Conservation (phyloP, 2,888 invertebrate species). For the Phragmatobia fuliginosa region DNA sequence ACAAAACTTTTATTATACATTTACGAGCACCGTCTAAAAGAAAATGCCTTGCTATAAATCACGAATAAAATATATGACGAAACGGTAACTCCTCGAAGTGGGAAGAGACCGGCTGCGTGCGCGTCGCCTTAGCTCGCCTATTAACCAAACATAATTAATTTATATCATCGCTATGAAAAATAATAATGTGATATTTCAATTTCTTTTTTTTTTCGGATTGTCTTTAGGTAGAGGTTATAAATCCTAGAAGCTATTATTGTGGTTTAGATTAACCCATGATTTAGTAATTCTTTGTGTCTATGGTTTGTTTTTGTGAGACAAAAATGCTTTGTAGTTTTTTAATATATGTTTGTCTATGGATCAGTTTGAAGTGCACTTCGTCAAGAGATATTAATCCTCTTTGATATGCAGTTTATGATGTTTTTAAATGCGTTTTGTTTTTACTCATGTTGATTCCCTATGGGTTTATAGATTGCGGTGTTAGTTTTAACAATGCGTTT, state of each 20-base stretch:
- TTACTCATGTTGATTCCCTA: constrained; percentile 15
- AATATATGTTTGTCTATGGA: constrained; percentile 39
- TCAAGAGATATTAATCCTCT: constrained; percentile 24
- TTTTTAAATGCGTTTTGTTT: constrained; percentile 18
- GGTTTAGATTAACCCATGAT: constrained; percentile 63
- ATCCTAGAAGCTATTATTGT: constrained; percentile 65
- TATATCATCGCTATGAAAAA: constrained; percentile 63
- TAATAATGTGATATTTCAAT: constrained; percentile 67
- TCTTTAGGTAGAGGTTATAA: constrained; percentile 43
- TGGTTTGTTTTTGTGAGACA: constrained; percentile 63
- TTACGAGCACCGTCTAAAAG: constrained; percentile 24
- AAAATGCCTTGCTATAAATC: constrained; percentile 35
- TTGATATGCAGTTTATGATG: constrained; percentile 20
- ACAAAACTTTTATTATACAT: constrained; percentile 22
- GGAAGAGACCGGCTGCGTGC: constrained; percentile 46
- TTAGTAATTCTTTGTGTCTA: constrained; percentile 54
- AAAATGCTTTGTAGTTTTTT: constrained; percentile 56
- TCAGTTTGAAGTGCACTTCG: constrained; percentile 37
- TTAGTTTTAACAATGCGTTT: not conserved
- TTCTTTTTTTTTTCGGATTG: constrained; percentile 48
- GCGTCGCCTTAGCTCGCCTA: constrained; percentile 53
- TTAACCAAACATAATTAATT: constrained; percentile 83
- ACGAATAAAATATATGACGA: constrained; percentile 45
- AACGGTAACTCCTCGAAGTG: constrained; percentile 42
- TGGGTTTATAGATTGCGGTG: constrained; percentile 2